Evolutionary conservation across 2,113 vertebrate species (phyloP).

Genomic region (Thermophis baileyi): DNA sequence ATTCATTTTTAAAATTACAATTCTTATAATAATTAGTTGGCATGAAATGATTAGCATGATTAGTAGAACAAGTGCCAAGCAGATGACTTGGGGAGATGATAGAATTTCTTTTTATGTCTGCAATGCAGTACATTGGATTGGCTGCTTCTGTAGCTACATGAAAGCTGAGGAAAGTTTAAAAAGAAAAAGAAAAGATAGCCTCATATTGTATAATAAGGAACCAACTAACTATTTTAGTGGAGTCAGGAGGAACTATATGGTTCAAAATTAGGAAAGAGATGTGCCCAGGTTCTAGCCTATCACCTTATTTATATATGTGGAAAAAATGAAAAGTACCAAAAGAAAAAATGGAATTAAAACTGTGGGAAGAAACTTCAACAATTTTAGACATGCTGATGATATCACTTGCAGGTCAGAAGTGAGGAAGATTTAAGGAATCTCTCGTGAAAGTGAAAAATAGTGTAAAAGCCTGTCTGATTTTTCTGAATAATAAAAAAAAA

Average conservation of each 20-base stretch:
- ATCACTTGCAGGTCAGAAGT: background rate
- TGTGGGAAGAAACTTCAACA: background rate
- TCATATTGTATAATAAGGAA: background rate
- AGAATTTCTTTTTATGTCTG: background rate
- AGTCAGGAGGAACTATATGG: background rate
- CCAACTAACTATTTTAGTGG: background rate
- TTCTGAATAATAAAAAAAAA: background rate
- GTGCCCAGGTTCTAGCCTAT: background rate
- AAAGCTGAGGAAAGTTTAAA: background rate
- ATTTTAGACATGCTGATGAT: background rate
- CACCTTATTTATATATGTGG: background rate
- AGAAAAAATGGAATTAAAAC: background rate
- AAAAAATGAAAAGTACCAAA: background rate
- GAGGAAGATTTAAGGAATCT: background rate
- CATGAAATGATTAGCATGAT: background rate
- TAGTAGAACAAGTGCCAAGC: background rate
- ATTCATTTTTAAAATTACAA: background rate
- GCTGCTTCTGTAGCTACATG: background rate
- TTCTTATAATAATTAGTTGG: background rate
- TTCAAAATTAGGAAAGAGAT: background rate
- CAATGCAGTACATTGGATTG: background rate
- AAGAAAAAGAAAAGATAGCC: background rate
- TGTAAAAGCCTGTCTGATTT: background rate
- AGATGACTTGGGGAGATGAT: background rate
- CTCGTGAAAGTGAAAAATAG: background rate